Evolutionary conservation across 2,113 vertebrate genomes (phyloP), one percentile per base, ranked within the genome.

Genomic region (Oreocharis arfaki): DNA sequence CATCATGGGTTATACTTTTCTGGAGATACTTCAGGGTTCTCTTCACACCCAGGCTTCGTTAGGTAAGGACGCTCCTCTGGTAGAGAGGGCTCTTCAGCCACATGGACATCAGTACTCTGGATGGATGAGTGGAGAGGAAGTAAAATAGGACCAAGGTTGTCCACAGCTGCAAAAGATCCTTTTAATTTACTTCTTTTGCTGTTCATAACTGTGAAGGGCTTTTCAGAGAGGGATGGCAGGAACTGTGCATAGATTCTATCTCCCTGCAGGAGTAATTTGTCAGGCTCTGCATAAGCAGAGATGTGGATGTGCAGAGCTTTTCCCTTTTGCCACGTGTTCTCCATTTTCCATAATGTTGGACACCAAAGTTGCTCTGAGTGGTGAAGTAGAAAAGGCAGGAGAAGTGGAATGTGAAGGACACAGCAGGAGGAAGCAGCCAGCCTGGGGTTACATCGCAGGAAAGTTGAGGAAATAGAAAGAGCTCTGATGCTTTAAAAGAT

Each of bases 361-460:
- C 63, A 53, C 22, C 18, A 10, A 35, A 61, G 30, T 22, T 60
- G 24, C 69, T 77, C 44, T 55, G 37, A 21, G 18, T 52, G 28
- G 26, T 49, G 26, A 74, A 79, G 30, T 1, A 30, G 42, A 49
- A 81, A 84, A 90, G 8, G 15, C 39, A 67, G 39, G n/a, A 39
- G 39, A 55, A 71, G 23, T 69, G 59, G 39, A 35, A 46, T 57
- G 26, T 47, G 73, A 67, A 50, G 56, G 42, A 28, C 57, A 17
- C 3, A 57, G 77, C 24, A 70, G 59, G 21, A 16, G 28, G 53
- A 83, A 81, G 55, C n/a, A 81, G 42, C 67, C 55, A 68, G 35
- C 16, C 52, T 1, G 2, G 47, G 37, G 13, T 65, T 68, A 56
- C 11, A 19, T 8, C 1, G 0, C 23, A 68, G n/a, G n/a, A 50